Evolutionary conservation across 2,888 invertebrate genomes (phyloP), one percentile per base, ranked within the genome.

Genomic region (Campoplex nolae): DNA sequence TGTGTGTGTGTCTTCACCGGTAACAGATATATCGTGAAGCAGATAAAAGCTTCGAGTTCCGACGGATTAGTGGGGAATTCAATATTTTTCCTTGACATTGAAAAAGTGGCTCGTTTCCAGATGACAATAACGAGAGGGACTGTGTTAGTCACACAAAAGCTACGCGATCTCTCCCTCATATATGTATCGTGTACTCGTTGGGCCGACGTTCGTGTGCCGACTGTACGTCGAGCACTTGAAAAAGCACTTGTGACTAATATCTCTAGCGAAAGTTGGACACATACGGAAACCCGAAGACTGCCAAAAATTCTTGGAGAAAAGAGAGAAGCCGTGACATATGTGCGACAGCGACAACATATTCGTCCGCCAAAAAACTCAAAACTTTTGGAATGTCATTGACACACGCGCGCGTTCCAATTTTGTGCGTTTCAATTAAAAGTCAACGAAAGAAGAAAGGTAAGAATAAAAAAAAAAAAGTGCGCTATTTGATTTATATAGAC

Each of bases 41-140:
- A 32, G 51, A 58, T 11, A 32, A 71, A 35, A 28, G n/a, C 18
- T 62, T 42, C 9, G 51, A 38, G 35, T 42, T 8, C 38, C 62
- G 51, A 28, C 11, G 32, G 32, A 67, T 67, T 75, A 35, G 45
- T 9, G 9, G 42, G 23, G 28, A 32, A 75, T 74, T 82, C 32
- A 75, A 75, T 75, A 68, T 82, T 75, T 75, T 75, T 80, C 80
- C 80, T 79, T 84, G 80, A 84, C 84, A 80, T 84, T 84, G 84
- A 67, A 75, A 82, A 76, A 45, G 68, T 84, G 84, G 80, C 84
- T 80, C 51, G 84, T 80, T 75, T 84, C 84, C 84, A 84, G 70
- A 38, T 51, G 75, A 62, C n/a, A 32, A 84, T 75, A 68, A 73
- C 67, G 42, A 32, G 54, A 56, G n/a, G 45, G 51, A 68, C 3